Evolutionary conservation across 2,888 invertebrate genomes (phyloP).

Genomic region (Ligdia adustata): DNA sequence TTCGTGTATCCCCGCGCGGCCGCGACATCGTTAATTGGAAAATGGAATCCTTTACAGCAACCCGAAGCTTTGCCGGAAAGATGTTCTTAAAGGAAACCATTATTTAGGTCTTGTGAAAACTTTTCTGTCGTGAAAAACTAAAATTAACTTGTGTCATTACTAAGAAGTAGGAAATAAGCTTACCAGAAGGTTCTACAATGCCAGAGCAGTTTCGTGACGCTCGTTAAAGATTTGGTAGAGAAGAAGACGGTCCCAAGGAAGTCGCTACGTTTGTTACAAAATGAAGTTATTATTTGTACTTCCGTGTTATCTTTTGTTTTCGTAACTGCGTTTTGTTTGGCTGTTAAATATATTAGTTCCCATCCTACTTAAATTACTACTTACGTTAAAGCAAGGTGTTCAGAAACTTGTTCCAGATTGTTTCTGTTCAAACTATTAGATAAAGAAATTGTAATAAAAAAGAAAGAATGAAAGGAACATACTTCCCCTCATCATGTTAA

Average conservation of each 20-base stretch:
- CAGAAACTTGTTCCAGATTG: no score
- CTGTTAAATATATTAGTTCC: no score
- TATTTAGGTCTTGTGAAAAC: conserved; percentile 9
- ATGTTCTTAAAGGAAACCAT: conserved; percentile 10
- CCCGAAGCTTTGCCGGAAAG: conserved; percentile 7
- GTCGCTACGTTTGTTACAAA: conserved; percentile 7
- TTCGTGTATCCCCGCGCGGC: neutral
- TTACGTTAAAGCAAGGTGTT: no score
- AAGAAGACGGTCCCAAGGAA: neutral
- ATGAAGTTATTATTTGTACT: conserved; percentile 2
- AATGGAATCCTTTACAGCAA: conserved; percentile 16
- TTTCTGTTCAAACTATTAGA: no score
- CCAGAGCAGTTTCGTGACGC: conserved; percentile 6
- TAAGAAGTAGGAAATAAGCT: conserved; percentile 1
- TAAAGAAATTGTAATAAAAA: no score
- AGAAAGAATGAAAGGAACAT: no score
- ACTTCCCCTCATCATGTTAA: no score
- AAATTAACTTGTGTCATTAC: conserved; percentile 5
- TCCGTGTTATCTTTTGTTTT: neutral
- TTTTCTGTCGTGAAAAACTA: conserved; percentile 7
- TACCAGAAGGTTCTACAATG: neutral
- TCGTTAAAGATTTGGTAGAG: conserved; percentile 10
- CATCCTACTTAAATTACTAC: no score
- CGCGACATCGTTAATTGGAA: conserved; percentile 16
- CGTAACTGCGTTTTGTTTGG: neutral